Base-by-base conservation (phyloP, 2,888 invertebrate genomes). In the Oligia fasciuncula region DNA sequence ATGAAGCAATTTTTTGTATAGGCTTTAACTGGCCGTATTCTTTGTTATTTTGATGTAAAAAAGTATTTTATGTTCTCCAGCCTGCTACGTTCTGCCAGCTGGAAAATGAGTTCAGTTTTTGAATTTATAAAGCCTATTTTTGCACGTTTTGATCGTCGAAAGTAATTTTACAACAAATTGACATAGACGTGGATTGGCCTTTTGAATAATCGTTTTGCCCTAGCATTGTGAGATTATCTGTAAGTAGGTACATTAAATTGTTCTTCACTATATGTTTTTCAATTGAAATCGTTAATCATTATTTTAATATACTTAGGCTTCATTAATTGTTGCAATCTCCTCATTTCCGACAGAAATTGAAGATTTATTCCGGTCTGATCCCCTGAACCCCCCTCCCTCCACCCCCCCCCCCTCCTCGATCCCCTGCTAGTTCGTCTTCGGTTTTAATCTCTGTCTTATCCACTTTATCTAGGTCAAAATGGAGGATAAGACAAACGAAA, bases 31-130 rank as follows among this genome's bases (percentile, higher is more conserved):
- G 79, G 70, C 57, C 79, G 76, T 85, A 85, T 85, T 85, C 83
- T 88, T 83, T 86, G 87, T 86, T 80, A 81, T 79, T 74, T 71
- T 80, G 71, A 83, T 81, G 77, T 83, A 81, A 88, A 85, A 84
- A 86, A 79, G 76, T 78, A 88, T 84, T 88, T 88, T 88, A 86
- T 84, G 70, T 74, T 86, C 74, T 73, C 72, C 75, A 88, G 81
- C 51, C 74, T 51, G 77, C 73, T 79, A 76, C 57, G 67, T 57
- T 68, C 6, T 46, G 29, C 17, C 23, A 69, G 68, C 23, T 51
- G 19, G 35, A 84, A 83, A 76, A 74, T 79, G 62, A 77, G 40
- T 72, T 75, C 40, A 68, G 73, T 43, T 1, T 13, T 1, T 1
- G 6, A 29, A n/a, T 2, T 0, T 0, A 76, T 76, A 84, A 79